Percentiles rank a stretch among this genome's conserved stretches.
Evolutionary conservation across 2,797 vertebrate genomes (phyloP).

Genomic region (Gadopsis bispinosus): DNA sequence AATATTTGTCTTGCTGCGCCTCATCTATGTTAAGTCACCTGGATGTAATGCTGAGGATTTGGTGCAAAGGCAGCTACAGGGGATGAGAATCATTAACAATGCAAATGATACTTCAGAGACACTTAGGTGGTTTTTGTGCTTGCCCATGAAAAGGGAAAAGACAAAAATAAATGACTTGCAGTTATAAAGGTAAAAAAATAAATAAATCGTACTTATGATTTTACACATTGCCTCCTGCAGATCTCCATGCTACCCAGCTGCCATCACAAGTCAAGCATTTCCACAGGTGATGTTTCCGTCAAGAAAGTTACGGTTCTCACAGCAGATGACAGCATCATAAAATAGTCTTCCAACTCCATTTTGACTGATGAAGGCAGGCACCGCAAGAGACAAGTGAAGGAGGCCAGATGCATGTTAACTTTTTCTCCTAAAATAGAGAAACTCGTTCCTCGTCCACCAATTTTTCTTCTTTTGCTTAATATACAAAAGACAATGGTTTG

Average conservation of each 20-base stretch:
- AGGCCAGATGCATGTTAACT: not conserved
- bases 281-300: constrained; percentile 69
- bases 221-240: constrained; percentile 45
- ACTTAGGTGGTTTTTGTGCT: not conserved
- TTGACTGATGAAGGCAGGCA: constrained; percentile 21
- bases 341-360: constrained; percentile 68
- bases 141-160: not conserved
- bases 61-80: constrained; percentile 43
- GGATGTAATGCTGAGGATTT: constrained; percentile 72
- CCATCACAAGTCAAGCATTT: constrained; percentile 57
- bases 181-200: not conserved
- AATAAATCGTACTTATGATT: constrained; percentile 25
- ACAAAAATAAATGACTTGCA: too few relatives aligned
- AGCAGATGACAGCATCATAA: constrained; percentile 40
- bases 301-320: constrained; percentile 72
- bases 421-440: too few relatives aligned
- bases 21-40: constrained; percentile 39
- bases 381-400: not conserved
- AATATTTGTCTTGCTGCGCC: constrained; percentile 59
- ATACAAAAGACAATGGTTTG: too few relatives aligned
- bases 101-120: not conserved
- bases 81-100: not conserved
- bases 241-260: constrained; percentile 42
- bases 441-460: too few relatives aligned
- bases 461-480: too few relatives aligned